Base-by-base conservation (phyloP, 2,888 invertebrate species). In the Acanthosepion pharaonis region DNA sequence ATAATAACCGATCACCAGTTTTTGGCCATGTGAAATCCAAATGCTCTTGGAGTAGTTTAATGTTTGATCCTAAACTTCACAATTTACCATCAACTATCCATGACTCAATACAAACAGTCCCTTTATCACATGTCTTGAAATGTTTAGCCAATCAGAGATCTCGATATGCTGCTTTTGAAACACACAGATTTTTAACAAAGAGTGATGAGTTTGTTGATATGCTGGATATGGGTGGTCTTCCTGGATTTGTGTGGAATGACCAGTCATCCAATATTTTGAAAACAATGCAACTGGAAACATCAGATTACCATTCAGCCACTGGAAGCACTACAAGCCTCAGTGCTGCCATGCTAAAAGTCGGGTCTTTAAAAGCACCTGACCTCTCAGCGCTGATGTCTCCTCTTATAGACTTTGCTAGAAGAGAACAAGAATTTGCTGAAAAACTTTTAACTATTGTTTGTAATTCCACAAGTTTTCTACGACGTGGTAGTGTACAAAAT, bases 401-500 rank as follows among this genome's bases (percentile, higher is more conserved):
- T 15, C 95, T 97, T 20, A 95, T 96, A 9, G 97, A 97, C 49
- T 97, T 97, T 94, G 96, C 96, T 15, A 95, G 96, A 92, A 95
- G 96, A 51, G 97, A 97, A 95, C 96, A 97, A 93, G 96, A 96
- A 64, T 97, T 97, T 95, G 97, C 97, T 18, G 96, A 96, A 94
- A 96, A 96, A 55, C 97, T 97, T 95, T 96, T 97, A 42, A 96
- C 96, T 51, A 96, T 97, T 95, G 97, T 97, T 95, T 97, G 97
- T 95, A 97, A 96, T 95, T 97, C 97, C 23, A 97, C 97, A 59
- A 97, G 96, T 94, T 95, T 97, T 51, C 96, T 97, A 94, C 96
- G 96, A 92, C 96, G 96, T 94, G 96, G 96, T 94, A 96, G 96
- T 42, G 93, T 93, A 53, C 93, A 94, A 23, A 94, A 95, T 42